Conservation (phyloP, 2,797 vertebrate species). For the Hybognathus amarus region DNA sequence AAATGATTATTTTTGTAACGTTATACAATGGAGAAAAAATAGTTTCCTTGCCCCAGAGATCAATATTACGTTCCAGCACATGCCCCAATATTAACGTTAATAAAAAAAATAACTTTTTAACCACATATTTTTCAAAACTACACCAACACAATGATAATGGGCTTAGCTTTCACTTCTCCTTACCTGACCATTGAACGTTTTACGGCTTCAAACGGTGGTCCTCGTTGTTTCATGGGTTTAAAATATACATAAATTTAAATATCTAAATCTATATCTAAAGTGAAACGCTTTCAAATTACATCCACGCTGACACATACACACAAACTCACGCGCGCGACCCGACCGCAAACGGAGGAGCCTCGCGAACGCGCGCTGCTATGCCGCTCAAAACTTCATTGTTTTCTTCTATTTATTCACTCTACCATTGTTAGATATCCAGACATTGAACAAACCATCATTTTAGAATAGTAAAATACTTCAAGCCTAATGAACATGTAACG, state of each 20-base stretch:
- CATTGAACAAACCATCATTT: not conserved
- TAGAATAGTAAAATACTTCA: not conserved
- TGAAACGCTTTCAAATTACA: not conserved
- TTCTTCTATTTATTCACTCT: not conserved
- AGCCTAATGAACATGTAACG: not conserved
- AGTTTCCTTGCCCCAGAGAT: not conserved
- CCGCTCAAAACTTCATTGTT: conserved; percentile 38
- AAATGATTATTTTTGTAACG: not conserved
- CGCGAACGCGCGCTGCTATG: conserved; percentile 3
- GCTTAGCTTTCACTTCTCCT: not conserved
- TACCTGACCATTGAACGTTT: conserved; percentile 2
- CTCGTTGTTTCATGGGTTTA: not conserved
- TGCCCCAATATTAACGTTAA: not conserved
- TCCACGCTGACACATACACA: too few relatives aligned
- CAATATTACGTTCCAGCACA: not conserved
- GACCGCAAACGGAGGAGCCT: not conserved
- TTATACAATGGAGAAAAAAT: not conserved
- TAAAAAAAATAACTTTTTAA: not conserved
- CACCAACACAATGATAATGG: not conserved
- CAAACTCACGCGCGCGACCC: not conserved
- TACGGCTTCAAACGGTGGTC: not conserved
- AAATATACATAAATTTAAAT: not conserved
- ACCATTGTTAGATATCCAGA: not conserved
- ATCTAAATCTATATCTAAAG: not conserved
- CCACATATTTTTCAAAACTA: not conserved